phyloP scores from a whole-genome alignment of 1,140 invertebrate genomes.

The Cryptotermes secundus region DNA sequence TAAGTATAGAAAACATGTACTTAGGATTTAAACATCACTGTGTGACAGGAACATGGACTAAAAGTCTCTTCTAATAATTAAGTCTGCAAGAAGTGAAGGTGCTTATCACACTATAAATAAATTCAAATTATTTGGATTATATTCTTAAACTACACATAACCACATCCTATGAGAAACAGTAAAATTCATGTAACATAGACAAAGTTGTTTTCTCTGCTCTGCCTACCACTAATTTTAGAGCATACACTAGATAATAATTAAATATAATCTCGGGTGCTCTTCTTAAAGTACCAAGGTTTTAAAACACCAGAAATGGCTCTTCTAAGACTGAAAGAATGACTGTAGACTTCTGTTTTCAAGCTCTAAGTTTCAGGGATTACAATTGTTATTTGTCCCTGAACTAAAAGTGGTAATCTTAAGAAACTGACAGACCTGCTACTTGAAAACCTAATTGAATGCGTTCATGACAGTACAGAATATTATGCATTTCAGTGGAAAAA shows the following conservation, averaged over 20 bases:
- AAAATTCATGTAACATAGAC: no score
- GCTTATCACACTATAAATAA: no score
- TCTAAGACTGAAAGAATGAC: not conserved
- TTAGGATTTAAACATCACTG: no score
- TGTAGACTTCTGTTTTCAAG: not conserved
- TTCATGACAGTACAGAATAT: not conserved
- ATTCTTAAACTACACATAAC: no score
- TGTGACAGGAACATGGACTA: no score
- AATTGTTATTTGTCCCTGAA: not conserved
- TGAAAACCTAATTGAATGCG: not conserved
- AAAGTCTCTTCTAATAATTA: no score
- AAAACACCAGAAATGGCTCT: not conserved
- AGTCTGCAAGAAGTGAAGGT: no score
- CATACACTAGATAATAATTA: not conserved
- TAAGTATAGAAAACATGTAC: not conserved
- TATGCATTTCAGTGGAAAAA: not conserved
- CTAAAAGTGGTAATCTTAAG: not conserved
- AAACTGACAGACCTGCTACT: not conserved
- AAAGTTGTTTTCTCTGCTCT: not conserved
- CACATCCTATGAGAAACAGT: no score
- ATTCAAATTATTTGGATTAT: no score
- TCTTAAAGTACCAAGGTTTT: not conserved
- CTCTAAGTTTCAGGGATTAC: not conserved
- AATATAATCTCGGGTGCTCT: not conserved
- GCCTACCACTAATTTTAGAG: not conserved